Evolutionary conservation across 2,797 vertebrate genomes (phyloP).

Genomic region (Danio aesculapii): DNA sequence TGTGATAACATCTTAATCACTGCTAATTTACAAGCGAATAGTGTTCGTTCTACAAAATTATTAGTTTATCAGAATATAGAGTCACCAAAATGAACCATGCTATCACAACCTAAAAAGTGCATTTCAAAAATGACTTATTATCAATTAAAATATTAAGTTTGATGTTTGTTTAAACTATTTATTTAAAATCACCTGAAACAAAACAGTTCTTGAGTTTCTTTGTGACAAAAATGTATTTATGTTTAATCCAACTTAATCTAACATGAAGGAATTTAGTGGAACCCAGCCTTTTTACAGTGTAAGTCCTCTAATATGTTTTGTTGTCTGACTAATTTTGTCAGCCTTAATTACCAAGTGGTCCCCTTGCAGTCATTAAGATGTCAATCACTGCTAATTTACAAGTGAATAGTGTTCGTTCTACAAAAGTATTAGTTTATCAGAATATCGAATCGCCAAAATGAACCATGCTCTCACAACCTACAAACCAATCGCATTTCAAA

Average conservation of each 20-base stretch:
- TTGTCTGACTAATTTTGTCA: background rate
- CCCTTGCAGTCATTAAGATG: slow-evolving; percentile 31
- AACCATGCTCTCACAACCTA: background rate
- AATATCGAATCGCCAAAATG: background rate
- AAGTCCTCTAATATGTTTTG: too few species aligned
- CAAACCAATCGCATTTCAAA: background rate
- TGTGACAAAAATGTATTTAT: too few species aligned
- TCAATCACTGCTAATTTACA: background rate
- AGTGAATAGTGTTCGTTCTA: background rate
- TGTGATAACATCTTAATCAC: slow-evolving; percentile 16
- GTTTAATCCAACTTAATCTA: too few species aligned
- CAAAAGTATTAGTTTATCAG: background rate
- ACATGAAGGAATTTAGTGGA: too few species aligned
- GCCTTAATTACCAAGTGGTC: slow-evolving; percentile 6
- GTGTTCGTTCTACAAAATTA: background rate
- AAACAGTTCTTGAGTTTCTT: too few species aligned
- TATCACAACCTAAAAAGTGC: background rate
- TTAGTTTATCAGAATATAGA: background rate
- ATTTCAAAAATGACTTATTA: too few species aligned
- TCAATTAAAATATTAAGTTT: too few species aligned
- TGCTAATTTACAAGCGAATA: background rate
- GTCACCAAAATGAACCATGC: background rate
- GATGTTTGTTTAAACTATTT: too few species aligned
- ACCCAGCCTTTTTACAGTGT: too few species aligned
- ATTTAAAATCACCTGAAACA: too few species aligned